Conservation (phyloP, 2,888 invertebrate genomes). For the Belgica antarctica region DNA sequence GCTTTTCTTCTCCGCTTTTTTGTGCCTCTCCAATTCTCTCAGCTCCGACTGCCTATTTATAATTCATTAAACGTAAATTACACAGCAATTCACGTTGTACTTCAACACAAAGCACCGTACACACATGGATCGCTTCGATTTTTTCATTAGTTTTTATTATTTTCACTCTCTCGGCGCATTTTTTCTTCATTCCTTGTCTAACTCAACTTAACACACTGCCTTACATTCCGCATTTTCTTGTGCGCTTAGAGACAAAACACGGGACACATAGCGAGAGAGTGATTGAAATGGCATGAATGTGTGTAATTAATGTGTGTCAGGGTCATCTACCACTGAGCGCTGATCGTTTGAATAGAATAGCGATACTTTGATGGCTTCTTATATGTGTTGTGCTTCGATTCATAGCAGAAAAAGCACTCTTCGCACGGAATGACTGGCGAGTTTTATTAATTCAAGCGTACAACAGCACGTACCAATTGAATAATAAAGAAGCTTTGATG, state of each 20-base stretch:
- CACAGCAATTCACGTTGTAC: background rate
- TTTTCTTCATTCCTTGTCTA: background rate
- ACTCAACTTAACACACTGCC: background rate
- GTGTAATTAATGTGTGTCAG: conserved; percentile 43
- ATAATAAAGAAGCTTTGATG: no score
- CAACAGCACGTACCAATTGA: no score
- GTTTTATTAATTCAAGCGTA: conserved; percentile 6
- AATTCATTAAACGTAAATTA: conserved; percentile 31
- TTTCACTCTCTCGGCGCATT: background rate
- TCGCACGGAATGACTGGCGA: background rate
- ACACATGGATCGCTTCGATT: background rate
- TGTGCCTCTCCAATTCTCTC: conserved; percentile 3
- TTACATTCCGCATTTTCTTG: conserved; percentile 6
- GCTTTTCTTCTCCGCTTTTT: conserved; percentile 27
- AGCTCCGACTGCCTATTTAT: conserved; percentile 28
- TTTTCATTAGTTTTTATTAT: no score
- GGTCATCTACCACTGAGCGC: conserved; percentile 32
- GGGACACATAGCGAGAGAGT: conserved; percentile 8
- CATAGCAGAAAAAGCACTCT: background rate
- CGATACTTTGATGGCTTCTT: conserved; percentile 39
- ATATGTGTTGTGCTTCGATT: no score
- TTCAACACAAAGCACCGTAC: conserved; percentile 5
- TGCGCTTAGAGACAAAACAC: background rate
- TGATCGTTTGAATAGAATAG: conserved; percentile 29
- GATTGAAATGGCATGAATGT: background rate